These are phyloP conservation scores for Muscicapa comitata DNA, from an alignment of 2,797 vertebrate genomes.

Conservation along the genomic window DNA sequence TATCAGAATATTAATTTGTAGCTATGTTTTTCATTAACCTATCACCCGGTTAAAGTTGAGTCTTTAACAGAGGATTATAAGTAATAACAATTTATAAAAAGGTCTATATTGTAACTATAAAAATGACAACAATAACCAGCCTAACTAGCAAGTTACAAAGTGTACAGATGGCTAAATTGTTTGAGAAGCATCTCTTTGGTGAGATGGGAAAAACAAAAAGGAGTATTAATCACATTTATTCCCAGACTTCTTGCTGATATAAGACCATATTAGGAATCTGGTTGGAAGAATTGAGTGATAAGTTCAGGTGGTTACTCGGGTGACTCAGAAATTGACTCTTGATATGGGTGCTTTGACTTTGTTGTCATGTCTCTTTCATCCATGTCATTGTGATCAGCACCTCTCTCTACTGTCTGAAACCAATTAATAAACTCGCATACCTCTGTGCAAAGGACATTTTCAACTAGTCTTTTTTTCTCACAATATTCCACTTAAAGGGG, in stretches of 20 bases:
- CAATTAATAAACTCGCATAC: background rate
- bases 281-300: background rate
- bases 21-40: background rate
- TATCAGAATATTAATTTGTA: background rate
- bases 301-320: background rate
- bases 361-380: background rate
- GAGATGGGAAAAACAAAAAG: rapidly evolving
- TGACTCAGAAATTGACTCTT: background rate
- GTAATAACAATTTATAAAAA: background rate
- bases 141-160: background rate
- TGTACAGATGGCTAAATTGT: background rate
- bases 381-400: background rate
- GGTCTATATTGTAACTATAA: background rate
- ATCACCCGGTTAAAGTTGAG: background rate
- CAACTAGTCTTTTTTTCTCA: background rate
- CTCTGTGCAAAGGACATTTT: background rate
- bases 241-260: background rate
- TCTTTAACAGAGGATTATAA: background rate
- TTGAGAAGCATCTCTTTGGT: background rate
- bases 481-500: background rate
- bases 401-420: background rate
- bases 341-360: background rate
- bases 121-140: background rate
- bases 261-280: background rate
- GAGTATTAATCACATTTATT: background rate